Conservation (phyloP, 1,140 invertebrate species). For the Monochamus saltuarius region DNA sequence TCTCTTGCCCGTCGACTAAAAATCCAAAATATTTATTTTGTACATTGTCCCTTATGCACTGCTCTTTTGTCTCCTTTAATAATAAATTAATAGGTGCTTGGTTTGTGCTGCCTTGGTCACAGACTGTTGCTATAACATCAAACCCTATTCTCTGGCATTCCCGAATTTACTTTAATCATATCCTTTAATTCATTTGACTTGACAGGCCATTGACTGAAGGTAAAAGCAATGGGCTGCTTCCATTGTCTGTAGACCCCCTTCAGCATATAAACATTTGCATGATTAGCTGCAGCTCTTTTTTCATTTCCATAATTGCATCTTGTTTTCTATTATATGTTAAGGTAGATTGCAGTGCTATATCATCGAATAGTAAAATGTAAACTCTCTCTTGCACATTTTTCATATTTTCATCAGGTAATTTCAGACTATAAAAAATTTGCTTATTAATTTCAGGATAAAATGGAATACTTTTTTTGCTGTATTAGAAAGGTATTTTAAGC, state of each 20-base stretch:
- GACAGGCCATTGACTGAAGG: conserved; percentile 30
- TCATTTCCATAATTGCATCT: conserved; percentile 27
- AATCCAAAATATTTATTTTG: conserved; percentile 23
- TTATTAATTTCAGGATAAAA: too few species aligned
- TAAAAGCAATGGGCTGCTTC: conserved; percentile 40
- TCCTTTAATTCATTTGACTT: conserved; percentile 26
- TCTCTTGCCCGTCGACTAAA: conserved; percentile 32
- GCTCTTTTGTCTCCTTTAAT: conserved; percentile 13
- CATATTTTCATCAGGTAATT: conserved; percentile 19
- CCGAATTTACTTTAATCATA: too few species aligned
- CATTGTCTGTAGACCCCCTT: conserved; percentile 36
- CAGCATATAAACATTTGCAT: conserved; percentile 45
- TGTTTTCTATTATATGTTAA: conserved; percentile 16
- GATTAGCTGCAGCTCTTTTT: conserved; percentile 30
- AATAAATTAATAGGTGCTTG: conserved; percentile 36
- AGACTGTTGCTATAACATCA: conserved; percentile 42
- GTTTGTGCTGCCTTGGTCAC: conserved; percentile 41
- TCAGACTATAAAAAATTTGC: too few species aligned
- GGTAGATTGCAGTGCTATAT: conserved; percentile 20
- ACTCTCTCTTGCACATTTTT: conserved; percentile 11
- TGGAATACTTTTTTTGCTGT: too few species aligned
- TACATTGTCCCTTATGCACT: conserved; percentile 17
- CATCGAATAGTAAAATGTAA: conserved; percentile 30
- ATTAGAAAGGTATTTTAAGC: too few species aligned
- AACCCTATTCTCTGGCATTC: conserved; percentile 34